Percentiles rank a stretch among this genome's conserved stretches.
Evolutionary conservation across 2,113 vertebrate species (phyloP).

Genomic region (Alethe diademata): DNA sequence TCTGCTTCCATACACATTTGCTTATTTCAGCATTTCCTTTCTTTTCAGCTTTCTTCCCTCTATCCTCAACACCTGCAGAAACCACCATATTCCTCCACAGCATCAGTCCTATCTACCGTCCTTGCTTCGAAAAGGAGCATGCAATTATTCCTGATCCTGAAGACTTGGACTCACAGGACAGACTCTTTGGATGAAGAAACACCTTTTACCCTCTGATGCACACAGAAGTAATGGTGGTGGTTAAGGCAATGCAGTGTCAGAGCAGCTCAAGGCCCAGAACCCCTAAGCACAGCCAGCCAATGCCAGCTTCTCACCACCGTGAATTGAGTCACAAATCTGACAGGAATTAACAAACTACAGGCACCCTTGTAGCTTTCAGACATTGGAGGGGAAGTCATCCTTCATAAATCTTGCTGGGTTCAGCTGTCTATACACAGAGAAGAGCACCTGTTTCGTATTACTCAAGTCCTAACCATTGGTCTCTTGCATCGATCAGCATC

Average conservation of each 20-base stretch:
- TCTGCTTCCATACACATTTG: background rate
- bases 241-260: background rate
- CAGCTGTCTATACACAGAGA: background rate
- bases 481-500: background rate
- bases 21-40: background rate
- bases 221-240: accelerated
- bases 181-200: background rate
- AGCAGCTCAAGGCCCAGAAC: background rate
- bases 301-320: background rate
- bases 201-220: background rate
- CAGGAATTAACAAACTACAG: background rate
- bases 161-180: background rate
- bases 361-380: background rate
- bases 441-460: background rate
- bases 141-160: background rate
- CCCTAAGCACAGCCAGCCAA: background rate
- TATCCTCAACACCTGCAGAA: background rate
- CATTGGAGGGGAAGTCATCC: background rate
- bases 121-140: background rate
- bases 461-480: background rate
- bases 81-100: background rate
- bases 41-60: background rate
- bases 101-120: background rate
- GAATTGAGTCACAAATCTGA: background rate
- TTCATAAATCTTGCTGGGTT: background rate